A percentile compares a stretch with the other conserved stretches of the same genome.
Evolutionary conservation across 2,797 vertebrate species (phyloP).

Genomic region (Ctenochaetus hawaiiensis): DNA sequence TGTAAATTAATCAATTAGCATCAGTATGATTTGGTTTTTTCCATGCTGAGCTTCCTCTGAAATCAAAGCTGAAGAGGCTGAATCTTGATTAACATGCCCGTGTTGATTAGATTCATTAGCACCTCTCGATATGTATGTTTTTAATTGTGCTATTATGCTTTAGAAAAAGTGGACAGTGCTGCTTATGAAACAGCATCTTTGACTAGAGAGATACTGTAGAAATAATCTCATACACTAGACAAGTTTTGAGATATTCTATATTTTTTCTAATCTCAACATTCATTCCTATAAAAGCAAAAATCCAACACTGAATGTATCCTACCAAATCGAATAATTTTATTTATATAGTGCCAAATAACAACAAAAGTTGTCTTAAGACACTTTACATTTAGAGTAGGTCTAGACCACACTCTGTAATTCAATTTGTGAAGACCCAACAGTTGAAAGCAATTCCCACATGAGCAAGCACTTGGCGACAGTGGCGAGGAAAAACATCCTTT

Average conservation of each 20-base stretch:
- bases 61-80: constrained; percentile 7
- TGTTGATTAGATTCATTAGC: constrained; percentile 40
- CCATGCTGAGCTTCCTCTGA: no score
- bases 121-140: constrained; percentile 13
- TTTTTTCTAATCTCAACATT: background rate
- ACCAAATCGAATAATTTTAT: no score
- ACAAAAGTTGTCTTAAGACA: no score
- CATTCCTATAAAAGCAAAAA: background rate
- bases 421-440: no score
- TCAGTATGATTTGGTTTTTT: constrained; percentile 3
- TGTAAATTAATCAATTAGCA: constrained; percentile 37
- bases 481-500: background rate
- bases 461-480: no score
- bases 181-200: background rate
- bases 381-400: no score
- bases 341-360: no score
- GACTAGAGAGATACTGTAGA: background rate
- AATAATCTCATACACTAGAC: background rate
- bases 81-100: constrained; percentile 30
- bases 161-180: background rate
- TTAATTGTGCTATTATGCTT: constrained; percentile 5
- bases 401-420: no score
- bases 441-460: no score
- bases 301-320: background rate
- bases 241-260: background rate